phyloP scores from a whole-genome alignment of 1,140 invertebrate species.

The Eueides isabella region DNA sequence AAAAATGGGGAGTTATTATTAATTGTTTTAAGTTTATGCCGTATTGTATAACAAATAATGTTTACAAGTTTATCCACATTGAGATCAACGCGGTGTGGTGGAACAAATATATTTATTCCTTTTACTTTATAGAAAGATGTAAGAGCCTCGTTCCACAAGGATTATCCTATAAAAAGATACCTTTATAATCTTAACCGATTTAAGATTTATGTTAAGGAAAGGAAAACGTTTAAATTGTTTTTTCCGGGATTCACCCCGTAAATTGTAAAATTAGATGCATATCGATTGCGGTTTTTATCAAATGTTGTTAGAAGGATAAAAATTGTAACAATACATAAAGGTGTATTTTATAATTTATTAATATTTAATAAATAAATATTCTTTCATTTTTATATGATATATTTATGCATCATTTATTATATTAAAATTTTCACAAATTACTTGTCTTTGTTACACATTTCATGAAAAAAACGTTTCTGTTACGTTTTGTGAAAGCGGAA shows the following conservation, averaged over 20 bases:
- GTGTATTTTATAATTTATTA: too few relatives aligned
- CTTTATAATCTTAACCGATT: constrained; percentile 20
- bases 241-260: not conserved
- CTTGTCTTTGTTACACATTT: constrained; percentile 41
- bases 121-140: not conserved
- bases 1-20: too few relatives aligned
- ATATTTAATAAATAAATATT: too few relatives aligned
- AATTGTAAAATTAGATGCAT: not conserved
- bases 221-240: constrained; percentile 5
- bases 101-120: constrained; percentile 5
- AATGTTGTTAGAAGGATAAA: not conserved
- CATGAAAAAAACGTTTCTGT: too few relatives aligned
- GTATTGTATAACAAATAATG: too few relatives aligned
- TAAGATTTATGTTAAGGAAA: constrained; percentile 20
- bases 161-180: constrained; percentile 15
- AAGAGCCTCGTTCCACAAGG: not conserved
- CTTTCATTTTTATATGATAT: not conserved
- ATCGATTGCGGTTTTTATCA: not conserved
- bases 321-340: not conserved
- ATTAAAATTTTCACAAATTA: constrained; percentile 31
- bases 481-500: constrained; percentile 29
- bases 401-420: constrained; percentile 30
- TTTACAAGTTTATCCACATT: too few relatives aligned
- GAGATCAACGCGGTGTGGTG: too few relatives aligned
- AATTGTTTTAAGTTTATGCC: too few relatives aligned